Percentiles rank a stretch among this genome's conserved stretches.
These are phyloP conservation scores for Cynoglossus semilaevis DNA, from an alignment of 2,113 vertebrate genomes.

Conservation along the genomic window DNA sequence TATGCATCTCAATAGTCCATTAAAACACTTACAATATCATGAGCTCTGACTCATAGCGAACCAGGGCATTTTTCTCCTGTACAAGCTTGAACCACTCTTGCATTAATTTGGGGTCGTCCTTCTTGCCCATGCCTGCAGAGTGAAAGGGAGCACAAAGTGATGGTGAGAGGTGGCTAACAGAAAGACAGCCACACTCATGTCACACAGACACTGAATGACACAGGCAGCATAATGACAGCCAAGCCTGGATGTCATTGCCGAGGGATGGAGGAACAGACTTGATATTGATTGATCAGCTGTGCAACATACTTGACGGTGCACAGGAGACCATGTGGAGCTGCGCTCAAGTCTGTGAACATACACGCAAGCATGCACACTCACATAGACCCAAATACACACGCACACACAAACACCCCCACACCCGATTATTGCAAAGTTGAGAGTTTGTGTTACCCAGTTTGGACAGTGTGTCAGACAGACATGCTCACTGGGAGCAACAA, in stretches of 20 bases:
- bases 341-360: conserved; percentile 28
- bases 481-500: conserved; percentile 25
- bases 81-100: conserved; percentile 99
- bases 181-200: not conserved
- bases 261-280: conserved; percentile 47
- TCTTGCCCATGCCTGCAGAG: conserved; percentile 95
- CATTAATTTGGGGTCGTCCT: conserved; percentile 98
- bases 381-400: too few species aligned
- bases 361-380: not conserved
- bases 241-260: conserved; percentile 71
- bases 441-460: conserved; percentile 61
- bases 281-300: conserved; percentile 24
- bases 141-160: conserved; percentile 22
- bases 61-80: conserved; percentile 96
- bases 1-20: not conserved
- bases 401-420: conserved; percentile 7
- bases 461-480: conserved; percentile 34
- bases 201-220: conserved; percentile 52
- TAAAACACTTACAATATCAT: conserved; percentile 96
- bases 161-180: conserved; percentile 20
- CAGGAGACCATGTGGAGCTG: conserved; percentile 63
- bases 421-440: conserved; percentile 37
- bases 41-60: conserved; percentile 97
- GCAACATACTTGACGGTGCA: conserved; percentile 31
- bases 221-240: conserved; percentile 70